Evolutionary conservation across 2,113 vertebrate species (phyloP).

Genomic region (Poeciliopsis occidentalis): DNA sequence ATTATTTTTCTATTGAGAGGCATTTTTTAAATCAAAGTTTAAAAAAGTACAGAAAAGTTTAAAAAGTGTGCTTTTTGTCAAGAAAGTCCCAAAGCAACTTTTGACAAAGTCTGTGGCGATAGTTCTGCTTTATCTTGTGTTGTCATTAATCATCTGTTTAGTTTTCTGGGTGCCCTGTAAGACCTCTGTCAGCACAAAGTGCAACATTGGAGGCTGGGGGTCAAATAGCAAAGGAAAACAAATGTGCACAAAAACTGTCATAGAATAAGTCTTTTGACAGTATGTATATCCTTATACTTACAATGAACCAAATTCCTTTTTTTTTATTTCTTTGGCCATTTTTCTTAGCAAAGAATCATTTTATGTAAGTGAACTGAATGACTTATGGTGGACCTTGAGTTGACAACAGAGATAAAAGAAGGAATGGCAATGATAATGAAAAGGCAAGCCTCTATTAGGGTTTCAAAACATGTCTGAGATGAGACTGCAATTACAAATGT

Average conservation of each 20-base stretch:
- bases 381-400: constrained; percentile 21
- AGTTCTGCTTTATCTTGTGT: not conserved
- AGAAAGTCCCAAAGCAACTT: constrained; percentile 31
- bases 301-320: not conserved
- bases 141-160: constrained; percentile 27
- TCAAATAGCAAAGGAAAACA: not conserved
- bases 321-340: not conserved
- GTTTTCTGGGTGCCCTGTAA: constrained; percentile 13
- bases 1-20: not conserved
- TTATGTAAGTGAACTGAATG: constrained; percentile 19
- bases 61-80: constrained; percentile 19
- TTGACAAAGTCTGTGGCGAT: constrained; percentile 1
- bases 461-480: not conserved
- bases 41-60: constrained; percentile 19
- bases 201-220: not conserved
- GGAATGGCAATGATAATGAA: not conserved
- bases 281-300: constrained; percentile 1
- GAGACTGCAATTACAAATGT: not conserved
- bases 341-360: not conserved
- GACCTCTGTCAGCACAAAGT: constrained; percentile 9
- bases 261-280: not conserved
- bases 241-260: not conserved
- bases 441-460: not conserved
- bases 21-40: not conserved
- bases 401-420: not conserved